Evolutionary conservation across 2,888 invertebrate genomes (phyloP).

Genomic region (Drosophila setosimentum): DNA sequence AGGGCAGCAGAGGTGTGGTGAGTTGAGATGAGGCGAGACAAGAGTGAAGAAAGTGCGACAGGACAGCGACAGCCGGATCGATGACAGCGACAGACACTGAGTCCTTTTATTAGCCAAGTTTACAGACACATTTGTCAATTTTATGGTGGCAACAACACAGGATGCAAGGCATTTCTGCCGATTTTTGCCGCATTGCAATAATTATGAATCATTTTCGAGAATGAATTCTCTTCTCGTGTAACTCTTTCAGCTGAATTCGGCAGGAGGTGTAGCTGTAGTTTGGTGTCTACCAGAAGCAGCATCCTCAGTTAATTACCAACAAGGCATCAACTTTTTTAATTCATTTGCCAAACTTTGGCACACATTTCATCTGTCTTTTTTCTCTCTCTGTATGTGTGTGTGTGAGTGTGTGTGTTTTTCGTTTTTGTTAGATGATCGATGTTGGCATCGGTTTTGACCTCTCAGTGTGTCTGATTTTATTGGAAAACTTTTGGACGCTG

Average conservation of each 20-base stretch:
- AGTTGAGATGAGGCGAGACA: not conserved
- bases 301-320: conserved; percentile 71
- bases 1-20: conserved; percentile 25
- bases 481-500: conserved; percentile 72
- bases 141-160: conserved; percentile 70
- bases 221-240: conserved; percentile 30
- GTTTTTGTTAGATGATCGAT: conserved; percentile 66
- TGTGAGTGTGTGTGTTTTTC: too few species aligned
- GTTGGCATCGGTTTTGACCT: conserved; percentile 72
- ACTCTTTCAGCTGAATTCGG: not conserved
- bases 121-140: conserved; percentile 83
- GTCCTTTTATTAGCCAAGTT: conserved; percentile 78
- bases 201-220: conserved; percentile 75
- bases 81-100: conserved; percentile 18
- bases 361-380: conserved; percentile 34
- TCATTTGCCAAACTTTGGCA: conserved; percentile 68
- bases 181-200: conserved; percentile 79
- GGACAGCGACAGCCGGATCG: conserved; percentile 34
- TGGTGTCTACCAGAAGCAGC: not conserved
- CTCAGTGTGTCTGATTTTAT: conserved; percentile 74
- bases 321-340: conserved; percentile 72
- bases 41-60: conserved; percentile 33
- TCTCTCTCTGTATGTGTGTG: too few species aligned
- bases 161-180: conserved; percentile 43
- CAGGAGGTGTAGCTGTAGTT: not conserved